Percentiles rank a stretch among this genome's conserved stretches.
Conservation (phyloP, 1,140 invertebrate species). For the Venturia canescens region DNA sequence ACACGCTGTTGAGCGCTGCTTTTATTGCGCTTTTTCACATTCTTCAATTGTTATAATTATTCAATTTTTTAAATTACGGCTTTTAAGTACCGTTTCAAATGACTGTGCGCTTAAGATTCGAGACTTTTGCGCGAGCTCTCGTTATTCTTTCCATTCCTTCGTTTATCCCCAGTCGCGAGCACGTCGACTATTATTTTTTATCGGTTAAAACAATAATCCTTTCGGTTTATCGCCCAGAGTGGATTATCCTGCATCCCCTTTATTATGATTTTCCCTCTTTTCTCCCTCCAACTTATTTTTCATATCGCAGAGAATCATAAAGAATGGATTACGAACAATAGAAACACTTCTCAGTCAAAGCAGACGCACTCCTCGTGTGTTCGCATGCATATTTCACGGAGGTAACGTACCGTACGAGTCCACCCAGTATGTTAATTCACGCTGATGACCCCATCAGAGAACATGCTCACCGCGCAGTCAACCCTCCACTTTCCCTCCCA, state of each 20-base stretch:
- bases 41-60: too few relatives aligned
- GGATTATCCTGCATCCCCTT: too few relatives aligned
- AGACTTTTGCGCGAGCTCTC: too few relatives aligned
- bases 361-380: neutral
- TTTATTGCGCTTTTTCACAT: too few relatives aligned
- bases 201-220: neutral
- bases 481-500: neutral
- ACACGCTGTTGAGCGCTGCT: neutral
- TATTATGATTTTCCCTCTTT: neutral
- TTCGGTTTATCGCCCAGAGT: too few relatives aligned
- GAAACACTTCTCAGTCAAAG: neutral
- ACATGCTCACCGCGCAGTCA: slow-evolving; percentile 59
- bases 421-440: slow-evolving; percentile 72
- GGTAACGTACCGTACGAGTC: slow-evolving; percentile 55
- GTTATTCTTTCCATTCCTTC: too few relatives aligned
- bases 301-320: neutral
- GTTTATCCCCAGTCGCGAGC: too few relatives aligned
- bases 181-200: too few relatives aligned
- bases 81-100: too few relatives aligned
- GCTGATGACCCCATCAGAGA: slow-evolving; percentile 71
- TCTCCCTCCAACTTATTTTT: neutral
- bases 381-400: neutral
- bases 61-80: too few relatives aligned
- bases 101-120: too few relatives aligned
- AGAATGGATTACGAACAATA: neutral